Evolutionary conservation across 2,888 invertebrate genomes (phyloP), one percentile per base, ranked within the genome.

Genomic region (Xanthia togata): DNA sequence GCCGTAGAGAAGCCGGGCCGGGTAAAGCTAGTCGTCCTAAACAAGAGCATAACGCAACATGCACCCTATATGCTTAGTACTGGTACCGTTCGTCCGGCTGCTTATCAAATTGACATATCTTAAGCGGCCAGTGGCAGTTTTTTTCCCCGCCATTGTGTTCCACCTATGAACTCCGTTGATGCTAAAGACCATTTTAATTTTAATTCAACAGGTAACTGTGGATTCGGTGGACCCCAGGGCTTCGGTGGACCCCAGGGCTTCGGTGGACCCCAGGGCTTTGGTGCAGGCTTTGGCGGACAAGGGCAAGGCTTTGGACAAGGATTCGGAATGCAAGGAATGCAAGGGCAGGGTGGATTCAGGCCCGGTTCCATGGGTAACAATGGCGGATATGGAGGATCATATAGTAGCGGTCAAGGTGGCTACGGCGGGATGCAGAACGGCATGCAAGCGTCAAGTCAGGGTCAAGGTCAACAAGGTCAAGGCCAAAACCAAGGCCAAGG

Each of bases 191-290:
- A n/a, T n/a, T n/a, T n/a, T n/a, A n/a, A 5, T n/a, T 44, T 41
- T 23, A 50, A 44, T 26, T 71, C 23, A 31, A 14, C 70, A 86
- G 87, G 87, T 73, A 65, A 71, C 70, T 72, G 81, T 65, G 88
- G 88, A 69, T 83, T 80, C 64, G 87, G 86, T 31, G 84, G 87
- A 70, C 75, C 75, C 38, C 75, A 85, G 31, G 88, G 83, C 67
- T 83, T 80, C 57, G 75, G 86, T 55, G 81, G 88, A 26, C 69
- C 75, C 38, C 75, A 85, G 31, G 88, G 83, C 67, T 83, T 80
- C 57, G 75, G 86, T 55, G 81, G 88, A 26, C 69, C 68, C 31
- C 76, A 84, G 47, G 86, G 83, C 55, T 84, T 85, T 59, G 82
- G 85, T 67, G 79, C 71, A 31, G 81, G 84, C 59, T 84, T 78